Conservation (phyloP, 2,797 vertebrate species). For the Anomalospiza imberbis region DNA sequence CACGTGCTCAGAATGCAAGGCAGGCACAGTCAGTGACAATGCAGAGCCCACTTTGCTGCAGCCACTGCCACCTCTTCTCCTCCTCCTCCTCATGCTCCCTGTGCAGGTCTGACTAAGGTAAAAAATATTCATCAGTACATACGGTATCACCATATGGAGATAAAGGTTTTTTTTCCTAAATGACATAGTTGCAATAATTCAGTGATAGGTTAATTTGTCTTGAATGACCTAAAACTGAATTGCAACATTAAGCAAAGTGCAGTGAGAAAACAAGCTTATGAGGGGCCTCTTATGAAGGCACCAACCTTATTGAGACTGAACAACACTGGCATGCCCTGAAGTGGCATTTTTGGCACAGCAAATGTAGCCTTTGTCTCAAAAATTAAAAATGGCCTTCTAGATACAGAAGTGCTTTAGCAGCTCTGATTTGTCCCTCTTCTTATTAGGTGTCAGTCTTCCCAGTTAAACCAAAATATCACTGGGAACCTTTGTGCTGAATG, state of each 20-base stretch:
- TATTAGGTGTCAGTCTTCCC: background rate
- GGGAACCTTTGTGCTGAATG: background rate
- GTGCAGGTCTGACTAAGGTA: background rate
- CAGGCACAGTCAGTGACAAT: accelerated
- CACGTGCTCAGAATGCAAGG: background rate
- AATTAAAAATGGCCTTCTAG: background rate
- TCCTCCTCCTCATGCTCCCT: accelerated
- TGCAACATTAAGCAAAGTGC: background rate
- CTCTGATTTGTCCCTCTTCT: background rate
- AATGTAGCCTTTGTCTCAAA: background rate
- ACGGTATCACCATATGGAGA: background rate
- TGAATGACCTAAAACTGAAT: background rate
- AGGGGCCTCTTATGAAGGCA: background rate
- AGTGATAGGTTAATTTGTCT: background rate
- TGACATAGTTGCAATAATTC: background rate
- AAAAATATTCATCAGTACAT: background rate
- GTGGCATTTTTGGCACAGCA: background rate
- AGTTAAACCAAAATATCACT: background rate
- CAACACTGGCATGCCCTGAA: background rate
- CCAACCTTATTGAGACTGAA: background rate
- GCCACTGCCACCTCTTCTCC: background rate
- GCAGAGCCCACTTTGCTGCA: background rate
- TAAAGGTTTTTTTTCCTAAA: background rate
- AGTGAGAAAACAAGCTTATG: background rate
- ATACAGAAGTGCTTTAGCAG: background rate